Base-by-base conservation (phyloP, 2,888 invertebrate species). In the Drosophila nr. fundita region DNA sequence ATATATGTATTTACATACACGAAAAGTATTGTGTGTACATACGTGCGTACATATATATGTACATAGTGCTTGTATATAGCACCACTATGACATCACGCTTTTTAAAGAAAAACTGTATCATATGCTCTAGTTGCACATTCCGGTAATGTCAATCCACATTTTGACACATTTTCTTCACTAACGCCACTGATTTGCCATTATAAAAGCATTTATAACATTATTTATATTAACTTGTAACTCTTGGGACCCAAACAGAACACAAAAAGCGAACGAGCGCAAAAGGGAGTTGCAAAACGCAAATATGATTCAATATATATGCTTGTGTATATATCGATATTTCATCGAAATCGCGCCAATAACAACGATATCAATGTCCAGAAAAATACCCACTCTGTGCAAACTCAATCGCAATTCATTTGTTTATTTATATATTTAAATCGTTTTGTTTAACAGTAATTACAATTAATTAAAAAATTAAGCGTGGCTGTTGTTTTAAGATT, bases 401-500 rank as follows among this genome's bases (percentile, higher is more conserved):
- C 59, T 65, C 65, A 60, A 65, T 78, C 54, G 54, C 53, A 68
- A 69, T 78, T 73, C 62, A 73, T 66, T 72, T n/a, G 64, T 79
- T 79, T 76, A 79, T 79, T 78, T 71, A 65, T 83, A 83, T 83
- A 83, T 69, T 85, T 83, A 80, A 79, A 87, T 86, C 88, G 73
- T 76, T 83, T 83, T 79, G 63, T 88, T 74, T 86, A 88, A 83
- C 75, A 86, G 78, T 86, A 85, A 86, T 86, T 85, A 88, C 88
- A 88, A 88, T 78, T 85, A 85, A 82, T 85, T 86, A 83, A 88
- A 87, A 85, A 80, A 78, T 82, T 87, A 88, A 82, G 86, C 88
- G 85, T 88, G 88, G 80, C 85, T 83, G 88, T 82, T 84, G 84
- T 72, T 75, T 83, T 83, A 65, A 68, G 57, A 60, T 82, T 79